phyloP scores from a whole-genome alignment of 2,888 invertebrate species.

The Timema cristinae region DNA sequence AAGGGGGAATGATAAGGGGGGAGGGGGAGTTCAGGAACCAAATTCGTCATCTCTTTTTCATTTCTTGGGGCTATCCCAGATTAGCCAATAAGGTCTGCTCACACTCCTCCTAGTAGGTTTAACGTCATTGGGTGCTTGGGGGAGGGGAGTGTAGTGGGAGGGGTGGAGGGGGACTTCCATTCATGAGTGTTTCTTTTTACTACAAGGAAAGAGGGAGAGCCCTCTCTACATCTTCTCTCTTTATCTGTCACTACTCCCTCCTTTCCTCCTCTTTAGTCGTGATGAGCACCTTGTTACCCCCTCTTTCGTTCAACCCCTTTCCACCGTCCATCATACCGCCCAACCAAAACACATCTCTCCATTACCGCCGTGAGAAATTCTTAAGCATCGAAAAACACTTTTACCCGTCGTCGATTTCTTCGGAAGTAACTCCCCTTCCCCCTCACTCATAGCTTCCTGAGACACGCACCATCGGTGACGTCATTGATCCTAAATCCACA shows the following conservation, averaged over 20 bases:
- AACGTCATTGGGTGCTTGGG: constrained; percentile 20
- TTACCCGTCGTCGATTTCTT: no score
- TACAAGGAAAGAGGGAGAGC: constrained; percentile 17
- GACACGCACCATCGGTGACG: no score
- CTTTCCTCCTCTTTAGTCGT: not conserved
- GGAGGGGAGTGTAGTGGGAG: constrained; percentile 11
- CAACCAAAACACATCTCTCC: not conserved
- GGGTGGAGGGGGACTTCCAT: constrained; percentile 26
- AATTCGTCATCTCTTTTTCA: not conserved
- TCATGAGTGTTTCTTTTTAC: constrained; percentile 26
- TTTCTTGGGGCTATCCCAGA: constrained; percentile 23
- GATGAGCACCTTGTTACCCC: constrained; percentile 24
- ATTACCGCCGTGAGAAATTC: no score
- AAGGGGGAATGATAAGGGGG: no score
- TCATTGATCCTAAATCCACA: no score
- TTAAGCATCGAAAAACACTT: no score
- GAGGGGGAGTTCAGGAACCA: no score
- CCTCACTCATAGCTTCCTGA: no score
- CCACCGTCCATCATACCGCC: not conserved
- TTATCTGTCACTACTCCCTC: constrained; percentile 13
- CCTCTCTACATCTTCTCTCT: constrained; percentile 5
- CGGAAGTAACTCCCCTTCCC: no score
- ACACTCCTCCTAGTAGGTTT: constrained; percentile 7
- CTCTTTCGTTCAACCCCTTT: constrained; percentile 8
- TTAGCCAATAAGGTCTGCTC: constrained; percentile 22